Evolutionary conservation across 1,140 invertebrate species (phyloP), one percentile per base, ranked within the genome.

Genomic region (Euura saliciscinereae): DNA sequence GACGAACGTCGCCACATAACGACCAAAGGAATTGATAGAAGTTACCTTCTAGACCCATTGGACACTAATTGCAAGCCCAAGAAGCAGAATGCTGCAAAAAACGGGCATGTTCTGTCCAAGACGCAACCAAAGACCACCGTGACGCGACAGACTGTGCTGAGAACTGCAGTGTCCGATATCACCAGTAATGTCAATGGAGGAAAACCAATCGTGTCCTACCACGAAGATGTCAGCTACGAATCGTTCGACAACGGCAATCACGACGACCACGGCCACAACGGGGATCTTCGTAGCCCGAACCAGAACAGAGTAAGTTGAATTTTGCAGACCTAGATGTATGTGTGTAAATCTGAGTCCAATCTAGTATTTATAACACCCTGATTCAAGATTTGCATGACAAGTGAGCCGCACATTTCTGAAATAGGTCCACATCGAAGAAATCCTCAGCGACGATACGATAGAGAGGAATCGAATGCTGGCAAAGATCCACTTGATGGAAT

Each of bases 1-100:
- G 93, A 95, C 76, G 94, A 95, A 78, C 88, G 93, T 11, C 89
- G 94, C 44, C 90, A 90, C 68, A 89, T 88, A n/a, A 91, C 90
- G 68, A 90, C 90, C 5, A 89, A 88, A 68, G 94, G 94, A 44
- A 93, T 94, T 76, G 94, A 96, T 86, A 92, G 93, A 73, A 94
- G 93, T 80, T 93, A 95, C 85, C 94, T 93, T 0, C 84, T 96
- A 11, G 93, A 95, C 78, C 94, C 94, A 0, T 84, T 94, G 51
- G 84, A 83, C 69, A 83, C 84, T 78, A 85, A 83, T 75, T 84
- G 85, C 66, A 78, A 83, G 46, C 86, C 87, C 75, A 85, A 84
- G 66, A 83, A 85, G 2, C 81, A 87, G 74, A 87, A 84, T 65
- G 77, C 82, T 28, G 75, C 85, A 44, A 82, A 79, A 2, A 87